Evolutionary conservation across 2,888 invertebrate species (phyloP), one percentile per base, ranked within the genome.

Genomic region (Phengaris alcon): DNA sequence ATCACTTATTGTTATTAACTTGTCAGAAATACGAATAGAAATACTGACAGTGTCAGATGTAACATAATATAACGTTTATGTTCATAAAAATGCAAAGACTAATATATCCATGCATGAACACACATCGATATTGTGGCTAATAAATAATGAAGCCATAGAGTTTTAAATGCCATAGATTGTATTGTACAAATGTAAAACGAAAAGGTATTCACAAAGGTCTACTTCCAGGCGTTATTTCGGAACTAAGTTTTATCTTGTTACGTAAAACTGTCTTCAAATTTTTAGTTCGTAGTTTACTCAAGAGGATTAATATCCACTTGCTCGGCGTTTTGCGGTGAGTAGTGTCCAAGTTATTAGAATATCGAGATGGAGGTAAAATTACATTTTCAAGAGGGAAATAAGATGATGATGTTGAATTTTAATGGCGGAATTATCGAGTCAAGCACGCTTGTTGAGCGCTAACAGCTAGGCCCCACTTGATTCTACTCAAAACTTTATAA

Each of bases 381-480:
- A 64, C 64, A 64, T 64, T 64, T 64, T 64, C 64, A 12, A 64
- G 35, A 35, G 35, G 64, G 64, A 64, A 64, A 64, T 64, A 64
- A 64, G 64, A 44, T 35, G 64, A 64, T 64, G 64, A 35, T 64
- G 64, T 64, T 64, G 64, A 64, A 64, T 64, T 64, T 64, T 64
- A 64, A 64, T 44, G 59, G 22, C 35, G 35, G 64, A 64, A 64
- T 64, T 64, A 64, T 44, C n/a, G 55, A 55, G 64, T 64, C 64
- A 35, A 64, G 64, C 22, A 64, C 13, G 64, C 64, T 44, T 44
- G 64, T 64, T 44, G 64, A 64, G 13, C 59, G 35, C 35, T 9
- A 64, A 64, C 64, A 44, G 35, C 64, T 35, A 35, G 64, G 10
- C 35, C 35, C 64, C 35, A 64, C 64, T 64, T 35, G 64, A 6